phyloP scores from a whole-genome alignment of 2,888 invertebrate genomes.

The Mycalesis mineus region DNA sequence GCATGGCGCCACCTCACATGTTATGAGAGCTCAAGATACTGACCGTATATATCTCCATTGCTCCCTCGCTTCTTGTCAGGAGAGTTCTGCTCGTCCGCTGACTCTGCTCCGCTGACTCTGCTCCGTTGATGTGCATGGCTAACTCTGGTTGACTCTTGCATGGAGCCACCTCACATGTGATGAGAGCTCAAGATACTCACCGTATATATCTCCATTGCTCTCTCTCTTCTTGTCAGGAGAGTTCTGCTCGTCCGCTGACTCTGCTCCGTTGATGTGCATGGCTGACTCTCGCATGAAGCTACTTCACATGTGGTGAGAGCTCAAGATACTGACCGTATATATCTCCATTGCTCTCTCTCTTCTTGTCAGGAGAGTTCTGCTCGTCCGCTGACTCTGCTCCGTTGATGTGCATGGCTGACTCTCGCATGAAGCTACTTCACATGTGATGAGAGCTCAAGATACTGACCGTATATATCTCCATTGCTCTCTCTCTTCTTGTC shows the following conservation, averaged over 20 bases:
- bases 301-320: too few species aligned
- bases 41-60: constrained; percentile 48
- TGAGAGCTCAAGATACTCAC: not conserved
- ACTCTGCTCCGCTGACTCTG: constrained; percentile 49
- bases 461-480: constrained; percentile 43
- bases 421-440: too few species aligned
- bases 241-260: constrained; percentile 49
- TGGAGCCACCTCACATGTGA: too few species aligned
- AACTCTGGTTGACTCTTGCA: too few species aligned
- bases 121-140: constrained; percentile 53
- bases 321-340: constrained; percentile 26
- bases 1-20: too few species aligned
- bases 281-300: too few species aligned
- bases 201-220: constrained; percentile 51
- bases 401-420: constrained; percentile 52
- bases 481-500: constrained; percentile 55
- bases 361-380: constrained; percentile 51
- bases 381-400: constrained; percentile 50
- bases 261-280: constrained; percentile 51
- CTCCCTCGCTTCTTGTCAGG: constrained; percentile 53
- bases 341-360: constrained; percentile 56
- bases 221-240: constrained; percentile 54
- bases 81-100: constrained; percentile 48
- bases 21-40: too few species aligned
- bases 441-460: too few species aligned